A percentile compares a stretch with the other conserved stretches of the same genome.
These are phyloP conservation scores for Carcharodon carcharias DNA, from an alignment of 2,797 vertebrate genomes.

Conservation along the genomic window DNA sequence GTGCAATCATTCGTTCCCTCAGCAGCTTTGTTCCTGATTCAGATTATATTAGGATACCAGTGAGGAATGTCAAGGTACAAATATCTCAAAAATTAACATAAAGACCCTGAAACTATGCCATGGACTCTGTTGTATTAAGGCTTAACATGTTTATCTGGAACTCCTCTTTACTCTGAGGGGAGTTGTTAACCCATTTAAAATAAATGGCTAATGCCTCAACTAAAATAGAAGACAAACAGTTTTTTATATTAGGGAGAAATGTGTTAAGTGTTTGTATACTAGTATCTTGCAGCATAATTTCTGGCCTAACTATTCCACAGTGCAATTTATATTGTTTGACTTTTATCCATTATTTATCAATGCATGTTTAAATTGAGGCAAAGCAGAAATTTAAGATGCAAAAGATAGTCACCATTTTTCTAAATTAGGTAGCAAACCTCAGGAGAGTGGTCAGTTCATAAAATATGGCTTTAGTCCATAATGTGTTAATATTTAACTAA, in stretches of 20 bases:
- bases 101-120: not conserved
- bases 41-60: not conserved
- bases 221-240: not conserved
- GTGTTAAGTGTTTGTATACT: not conserved
- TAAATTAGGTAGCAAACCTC: slow-evolving; percentile 18
- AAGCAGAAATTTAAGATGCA: not conserved
- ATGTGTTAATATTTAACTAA: slow-evolving; percentile 36
- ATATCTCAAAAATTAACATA: not conserved
- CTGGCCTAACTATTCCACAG: not conserved
- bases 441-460: slow-evolving; percentile 16
- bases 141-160: not conserved
- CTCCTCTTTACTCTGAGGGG: not conserved
- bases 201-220: not conserved
- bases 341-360: slow-evolving; percentile 31
- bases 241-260: not conserved
- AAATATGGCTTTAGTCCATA: slow-evolving; percentile 28
- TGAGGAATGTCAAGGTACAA: slow-evolving; percentile 2
- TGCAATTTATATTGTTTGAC: not conserved
- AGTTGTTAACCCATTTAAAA: not conserved
- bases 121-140: not conserved
- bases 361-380: slow-evolving; percentile 18
- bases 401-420: slow-evolving; percentile 29
- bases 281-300: not conserved
- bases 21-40: not conserved
- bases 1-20: not conserved